Evolutionary conservation across 2,888 invertebrate genomes (phyloP).

Genomic region (Caenorhabditis angaria): DNA sequence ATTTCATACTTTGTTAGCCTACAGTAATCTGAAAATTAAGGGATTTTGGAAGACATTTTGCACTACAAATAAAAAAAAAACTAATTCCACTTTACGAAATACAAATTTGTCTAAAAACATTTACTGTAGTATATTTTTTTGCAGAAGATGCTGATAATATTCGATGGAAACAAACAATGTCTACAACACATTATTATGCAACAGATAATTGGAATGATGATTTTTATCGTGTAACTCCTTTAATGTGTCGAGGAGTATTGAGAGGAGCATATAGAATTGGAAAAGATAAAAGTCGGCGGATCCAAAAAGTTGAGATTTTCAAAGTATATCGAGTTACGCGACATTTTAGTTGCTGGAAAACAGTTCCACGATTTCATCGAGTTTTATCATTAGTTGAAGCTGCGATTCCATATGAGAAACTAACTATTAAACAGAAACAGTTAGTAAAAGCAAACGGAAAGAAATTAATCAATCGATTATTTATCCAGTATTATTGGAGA

Average conservation of each 20-base stretch:
- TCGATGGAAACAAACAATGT: conserved; percentile 69
- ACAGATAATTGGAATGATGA: conserved; percentile 58
- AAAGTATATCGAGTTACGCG: conserved; percentile 58
- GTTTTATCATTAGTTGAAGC: conserved; percentile 63
- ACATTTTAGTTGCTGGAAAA: conserved; percentile 65
- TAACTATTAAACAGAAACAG: conserved; percentile 36
- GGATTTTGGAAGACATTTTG: not conserved
- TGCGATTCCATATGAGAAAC: conserved; percentile 28
- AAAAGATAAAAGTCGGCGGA: conserved; percentile 43
- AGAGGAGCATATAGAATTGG: conserved; percentile 59
- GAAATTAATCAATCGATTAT: conserved; percentile 37
- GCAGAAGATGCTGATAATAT: conserved; percentile 42
- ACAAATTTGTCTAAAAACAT: no score
- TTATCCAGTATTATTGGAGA: conserved; percentile 42
- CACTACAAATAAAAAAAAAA: no score
- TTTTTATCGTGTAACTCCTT: conserved; percentile 50
- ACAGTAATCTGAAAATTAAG: not conserved
- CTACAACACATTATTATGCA: conserved; percentile 63
- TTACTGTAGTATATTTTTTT: no score
- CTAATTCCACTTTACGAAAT: no score
- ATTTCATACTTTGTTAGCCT: not conserved
- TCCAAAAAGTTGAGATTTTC: conserved; percentile 37
- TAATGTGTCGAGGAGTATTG: conserved; percentile 56
- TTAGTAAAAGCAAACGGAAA: conserved; percentile 34
- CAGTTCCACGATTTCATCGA: conserved; percentile 62